phyloP scores from a whole-genome alignment of 2,797 vertebrate species.

The Mico argentatus region DNA sequence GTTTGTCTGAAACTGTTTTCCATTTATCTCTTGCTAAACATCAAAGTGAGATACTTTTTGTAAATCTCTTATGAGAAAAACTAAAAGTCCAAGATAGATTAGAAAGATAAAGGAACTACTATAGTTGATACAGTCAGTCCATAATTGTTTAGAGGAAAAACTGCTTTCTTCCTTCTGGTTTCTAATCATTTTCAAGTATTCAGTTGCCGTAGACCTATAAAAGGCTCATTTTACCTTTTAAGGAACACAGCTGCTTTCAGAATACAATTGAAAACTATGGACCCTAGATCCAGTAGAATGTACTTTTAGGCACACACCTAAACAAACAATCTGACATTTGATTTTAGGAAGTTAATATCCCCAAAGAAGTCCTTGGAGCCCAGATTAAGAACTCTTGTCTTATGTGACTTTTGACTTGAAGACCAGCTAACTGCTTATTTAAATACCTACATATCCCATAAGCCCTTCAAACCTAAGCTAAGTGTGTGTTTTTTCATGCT shows the following conservation, averaged over 20 bases:
- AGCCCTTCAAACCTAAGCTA: neutral
- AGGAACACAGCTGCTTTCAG: neutral
- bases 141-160: neutral
- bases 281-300: neutral
- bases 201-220: neutral
- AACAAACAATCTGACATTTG: neutral
- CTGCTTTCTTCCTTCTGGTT: neutral
- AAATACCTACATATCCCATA: neutral
- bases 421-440: neutral
- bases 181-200: neutral
- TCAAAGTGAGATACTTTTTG: neutral
- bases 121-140: neutral
- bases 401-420: neutral
- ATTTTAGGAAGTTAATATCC: neutral
- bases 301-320: neutral
- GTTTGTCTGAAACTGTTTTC: constrained; percentile 16
- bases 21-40: neutral
- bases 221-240: neutral
- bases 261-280: neutral
- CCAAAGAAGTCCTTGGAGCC: neutral
- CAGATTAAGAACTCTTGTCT: neutral
- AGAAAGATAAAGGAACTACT: neutral
- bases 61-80: constrained; percentile 4
- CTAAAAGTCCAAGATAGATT: neutral
- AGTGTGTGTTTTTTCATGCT: neutral